A percentile compares a stretch with the other conserved stretches of the same genome.
Evolutionary conservation across 2,797 vertebrate genomes (phyloP).

Genomic region (Betta splendens): DNA sequence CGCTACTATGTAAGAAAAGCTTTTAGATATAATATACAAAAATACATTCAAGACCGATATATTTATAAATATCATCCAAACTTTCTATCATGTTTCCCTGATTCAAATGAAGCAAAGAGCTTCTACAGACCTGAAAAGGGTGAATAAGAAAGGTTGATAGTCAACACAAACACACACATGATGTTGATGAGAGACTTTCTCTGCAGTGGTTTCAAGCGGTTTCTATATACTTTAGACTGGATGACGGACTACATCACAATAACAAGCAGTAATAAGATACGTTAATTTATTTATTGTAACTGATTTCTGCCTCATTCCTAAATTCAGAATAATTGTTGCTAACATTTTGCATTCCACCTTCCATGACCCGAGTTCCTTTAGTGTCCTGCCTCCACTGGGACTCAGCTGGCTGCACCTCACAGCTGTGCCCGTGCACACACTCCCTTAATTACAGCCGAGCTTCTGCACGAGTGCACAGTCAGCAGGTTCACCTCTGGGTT

Average conservation of each 20-base stretch:
- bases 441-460: conserved; percentile 69
- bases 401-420: conserved; percentile 57
- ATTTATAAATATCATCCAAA: too few species aligned
- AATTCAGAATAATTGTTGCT: too few species aligned
- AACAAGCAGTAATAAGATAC: conserved; percentile 19
- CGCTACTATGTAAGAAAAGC: neutral
- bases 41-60: too few species aligned
- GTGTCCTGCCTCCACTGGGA: conserved; percentile 52
- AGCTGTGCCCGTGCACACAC: conserved; percentile 60
- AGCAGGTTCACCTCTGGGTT: conserved; percentile 59
- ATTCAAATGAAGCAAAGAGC: neutral
- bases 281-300: conserved; percentile 25
- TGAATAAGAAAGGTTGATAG: conserved; percentile 27
- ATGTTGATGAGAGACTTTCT: conserved; percentile 62
- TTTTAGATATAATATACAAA: neutral
- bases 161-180: conserved; percentile 33
- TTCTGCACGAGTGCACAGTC: conserved; percentile 56
- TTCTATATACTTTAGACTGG: conserved; percentile 70
- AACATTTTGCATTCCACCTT: conserved; percentile 25
- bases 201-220: conserved; percentile 77
- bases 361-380: conserved; percentile 38
- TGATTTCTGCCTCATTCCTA: too few species aligned
- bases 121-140: conserved; percentile 31
- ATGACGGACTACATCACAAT: conserved; percentile 75
- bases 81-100: conserved; percentile 17